Conservation (phyloP, 1,140 invertebrate genomes). For the Drosophila suzukii region DNA sequence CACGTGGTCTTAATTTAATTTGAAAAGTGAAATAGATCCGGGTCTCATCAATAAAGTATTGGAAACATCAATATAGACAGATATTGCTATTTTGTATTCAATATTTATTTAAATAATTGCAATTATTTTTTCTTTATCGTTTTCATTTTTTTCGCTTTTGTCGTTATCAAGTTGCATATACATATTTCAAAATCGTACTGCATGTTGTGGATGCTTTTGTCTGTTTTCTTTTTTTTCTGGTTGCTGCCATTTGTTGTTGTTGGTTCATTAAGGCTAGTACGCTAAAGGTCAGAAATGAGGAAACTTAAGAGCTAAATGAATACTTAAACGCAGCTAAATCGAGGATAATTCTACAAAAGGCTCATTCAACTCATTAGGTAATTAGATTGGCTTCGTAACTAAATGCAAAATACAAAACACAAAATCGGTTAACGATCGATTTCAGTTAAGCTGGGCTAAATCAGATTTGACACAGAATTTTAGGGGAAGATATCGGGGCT, state of each 20-base stretch:
- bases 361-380: constrained; percentile 4
- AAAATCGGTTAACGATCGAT: constrained; percentile 16
- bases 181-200: constrained; percentile 42
- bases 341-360: constrained; percentile 21
- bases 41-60: too few relatives aligned
- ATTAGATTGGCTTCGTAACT: constrained; percentile 21
- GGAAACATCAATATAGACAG: not conserved
- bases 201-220: constrained; percentile 21
- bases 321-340: constrained; percentile 59
- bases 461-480: constrained; percentile 36
- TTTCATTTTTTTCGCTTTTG: constrained; percentile 35
- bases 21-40: too few relatives aligned
- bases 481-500: constrained; percentile 14
- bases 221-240: constrained; percentile 15
- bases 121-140: constrained; percentile 53
- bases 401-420: constrained; percentile 34
- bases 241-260: constrained; percentile 36
- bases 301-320: constrained; percentile 66
- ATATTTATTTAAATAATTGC: constrained; percentile 81
- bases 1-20: too few relatives aligned
- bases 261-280: constrained; percentile 50
- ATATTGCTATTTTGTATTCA: constrained; percentile 64
- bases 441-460: constrained; percentile 26
- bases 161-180: constrained; percentile 36
- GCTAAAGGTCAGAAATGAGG: constrained; percentile 39